These are phyloP conservation scores for Rotaria magnacalcarata DNA, from an alignment of 2,888 invertebrate species.

Conservation along the genomic window DNA sequence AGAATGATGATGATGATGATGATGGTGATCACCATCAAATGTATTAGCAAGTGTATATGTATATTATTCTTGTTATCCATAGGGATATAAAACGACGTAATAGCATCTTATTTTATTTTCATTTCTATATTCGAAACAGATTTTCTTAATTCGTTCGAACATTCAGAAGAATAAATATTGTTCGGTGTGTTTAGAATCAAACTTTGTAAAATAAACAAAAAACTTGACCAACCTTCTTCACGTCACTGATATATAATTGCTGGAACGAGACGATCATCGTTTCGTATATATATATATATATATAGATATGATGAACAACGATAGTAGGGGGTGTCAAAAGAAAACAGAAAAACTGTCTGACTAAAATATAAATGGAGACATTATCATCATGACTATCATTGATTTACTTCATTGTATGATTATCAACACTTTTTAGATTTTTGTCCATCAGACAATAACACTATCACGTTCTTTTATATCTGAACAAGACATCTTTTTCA, in stretches of 20 bases:
- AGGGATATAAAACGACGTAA: not conserved
- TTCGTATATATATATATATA: not conserved
- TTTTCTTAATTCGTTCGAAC: not conserved
- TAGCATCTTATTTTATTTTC: not conserved
- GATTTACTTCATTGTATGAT: not conserved
- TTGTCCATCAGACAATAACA: conserved; percentile 9
- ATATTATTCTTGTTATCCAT: not conserved
- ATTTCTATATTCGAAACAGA: not conserved
- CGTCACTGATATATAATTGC: not conserved
- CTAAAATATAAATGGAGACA: not conserved
- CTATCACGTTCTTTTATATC: conserved; percentile 7
- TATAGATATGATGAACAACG: not conserved
- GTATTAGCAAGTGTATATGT: not conserved
- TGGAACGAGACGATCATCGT: not conserved
- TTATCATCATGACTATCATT: not conserved
- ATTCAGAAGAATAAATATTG: conserved; percentile 5
- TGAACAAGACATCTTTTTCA: conserved; percentile 10
- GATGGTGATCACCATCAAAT: not conserved
- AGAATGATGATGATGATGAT: too few relatives aligned
- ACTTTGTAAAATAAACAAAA: not conserved
- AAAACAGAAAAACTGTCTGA: not conserved
- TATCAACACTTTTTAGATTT: not conserved
- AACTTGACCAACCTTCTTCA: not conserved
- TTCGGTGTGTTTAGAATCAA: not conserved
- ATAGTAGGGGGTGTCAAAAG: not conserved